Evolutionary conservation across 64 coral and sea anemone genomes (phyloP).

Genomic region (Acropora tenuis): DNA sequence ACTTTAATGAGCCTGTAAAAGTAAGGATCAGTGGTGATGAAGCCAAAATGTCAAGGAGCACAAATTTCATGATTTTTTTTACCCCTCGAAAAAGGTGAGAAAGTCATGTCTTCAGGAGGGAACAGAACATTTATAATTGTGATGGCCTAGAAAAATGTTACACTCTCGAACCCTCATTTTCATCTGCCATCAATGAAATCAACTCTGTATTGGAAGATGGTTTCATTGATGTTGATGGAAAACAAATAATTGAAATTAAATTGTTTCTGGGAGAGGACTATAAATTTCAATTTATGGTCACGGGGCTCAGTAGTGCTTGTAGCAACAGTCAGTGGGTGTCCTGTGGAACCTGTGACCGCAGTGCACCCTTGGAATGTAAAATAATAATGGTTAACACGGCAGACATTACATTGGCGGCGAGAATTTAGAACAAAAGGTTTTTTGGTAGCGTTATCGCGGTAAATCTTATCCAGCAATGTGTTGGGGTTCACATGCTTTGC

Average conservation of each 20-base stretch:
- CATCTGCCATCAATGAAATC: constrained; percentile 29
- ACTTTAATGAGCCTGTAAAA: not conserved
- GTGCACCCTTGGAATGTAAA: no score
- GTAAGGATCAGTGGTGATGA: constrained; percentile 74
- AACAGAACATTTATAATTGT: constrained; percentile 61
- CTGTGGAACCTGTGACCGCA: no score
- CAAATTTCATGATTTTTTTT: constrained; percentile 70
- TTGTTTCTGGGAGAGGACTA: no score
- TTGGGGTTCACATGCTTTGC: no score
- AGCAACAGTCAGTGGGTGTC: no score
- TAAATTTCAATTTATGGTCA: no score
- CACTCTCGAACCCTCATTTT: constrained; percentile 18
- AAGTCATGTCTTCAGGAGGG: constrained; percentile 56
- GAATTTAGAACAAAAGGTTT: no score
- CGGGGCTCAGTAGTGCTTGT: no score
- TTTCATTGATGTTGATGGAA: constrained; percentile 33
- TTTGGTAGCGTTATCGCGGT: no score
- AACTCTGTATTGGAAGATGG: constrained; percentile 48
- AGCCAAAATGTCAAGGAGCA: constrained; percentile 46
- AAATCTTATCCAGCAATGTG: no score
- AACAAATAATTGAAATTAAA: not conserved
- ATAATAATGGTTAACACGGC: no score
- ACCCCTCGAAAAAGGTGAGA: constrained; percentile 38
- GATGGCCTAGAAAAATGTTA: constrained; percentile 64
- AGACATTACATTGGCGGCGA: no score